Base-by-base conservation (phyloP, 2,797 vertebrate genomes). In the Lacerta agilis region DNA sequence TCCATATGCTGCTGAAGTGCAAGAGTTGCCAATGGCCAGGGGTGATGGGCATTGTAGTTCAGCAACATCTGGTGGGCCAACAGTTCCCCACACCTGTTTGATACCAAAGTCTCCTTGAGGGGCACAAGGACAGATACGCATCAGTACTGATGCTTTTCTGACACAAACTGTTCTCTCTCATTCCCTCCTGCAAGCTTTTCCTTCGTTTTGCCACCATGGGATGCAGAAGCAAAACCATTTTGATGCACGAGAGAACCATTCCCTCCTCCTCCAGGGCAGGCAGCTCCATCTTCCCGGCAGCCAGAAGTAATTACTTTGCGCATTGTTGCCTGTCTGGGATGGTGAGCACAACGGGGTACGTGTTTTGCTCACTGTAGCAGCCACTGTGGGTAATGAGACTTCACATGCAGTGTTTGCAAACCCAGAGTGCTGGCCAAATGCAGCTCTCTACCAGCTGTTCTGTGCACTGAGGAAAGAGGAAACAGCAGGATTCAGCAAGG, bases 181-280 rank as follows among this genome's bases (percentile, higher is more conserved):
- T 72, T 71, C 43, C 17, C 41, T 2, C 1, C 36, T 15, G n/a
- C 29, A 1, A 43, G 5, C 5, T 1, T 0, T n/a, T 17, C 25
- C 0, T 3, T 33, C 72, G 61, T 75, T n/a, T 0, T 0, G 11
- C 27, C 2, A 15, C 13, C 76, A 3, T 38, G 29, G 18, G 64
- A 71, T 8, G 43, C 71, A 43, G 9, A 13, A 3, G 15, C 49
- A 49, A 27, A 64, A 4, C 9, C 6, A 11, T 5, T 61, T 45
- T 5, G 0, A 77, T 0, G 6, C 27, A 43, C 4, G 41, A 80
- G n/a, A 3, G 38, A 36, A 17, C 27, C 8, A 17, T 79, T 0
- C 0, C 17, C 29, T 33, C 29, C 13, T 38, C 36, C 36, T 18
- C 72, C 8, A 4, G 9, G 27, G 23, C 49, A 7, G 13, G 45